Conservation (phyloP, 1,140 invertebrate genomes). For the fruit fly (Drosophila melanogaster) region DNA sequence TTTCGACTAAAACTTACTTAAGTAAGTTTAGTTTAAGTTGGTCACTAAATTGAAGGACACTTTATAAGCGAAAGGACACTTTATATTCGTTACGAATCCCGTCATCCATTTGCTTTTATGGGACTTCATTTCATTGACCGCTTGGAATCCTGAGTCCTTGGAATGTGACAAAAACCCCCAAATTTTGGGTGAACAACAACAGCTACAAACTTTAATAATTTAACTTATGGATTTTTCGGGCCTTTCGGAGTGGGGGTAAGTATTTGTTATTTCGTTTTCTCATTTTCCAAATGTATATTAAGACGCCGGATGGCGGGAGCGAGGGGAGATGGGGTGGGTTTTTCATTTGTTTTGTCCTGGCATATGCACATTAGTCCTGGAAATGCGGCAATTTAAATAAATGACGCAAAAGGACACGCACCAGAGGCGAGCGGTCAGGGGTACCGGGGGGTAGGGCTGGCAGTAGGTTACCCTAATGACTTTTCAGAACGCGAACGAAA, state of each 20-base stretch:
- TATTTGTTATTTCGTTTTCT: constrained; percentile 58
- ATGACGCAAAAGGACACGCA: constrained; percentile 77
- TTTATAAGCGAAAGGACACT: neutral
- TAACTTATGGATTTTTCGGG: constrained; percentile 78
- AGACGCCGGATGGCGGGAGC: constrained; percentile 10
- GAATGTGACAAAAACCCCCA: constrained; percentile 52
- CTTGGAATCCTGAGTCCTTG: constrained; percentile 43
- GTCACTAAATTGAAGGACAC: neutral
- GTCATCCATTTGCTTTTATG: constrained; percentile 15
- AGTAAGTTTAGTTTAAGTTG: neutral
- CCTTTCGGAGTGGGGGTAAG: constrained; percentile 45
- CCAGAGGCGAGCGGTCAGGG: constrained; percentile 21
- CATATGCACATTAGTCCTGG: constrained; percentile 77
- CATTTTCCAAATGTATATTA: constrained; percentile 52
- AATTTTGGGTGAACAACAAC: constrained; percentile 23
- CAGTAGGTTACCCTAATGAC: constrained; percentile 60
- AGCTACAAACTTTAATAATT: constrained; percentile 77
- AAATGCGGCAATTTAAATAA: constrained; percentile 83
- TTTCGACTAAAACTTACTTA: too few relatives aligned
- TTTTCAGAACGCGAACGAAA: constrained; percentile 65
- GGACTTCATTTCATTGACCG: constrained; percentile 45
- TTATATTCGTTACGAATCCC: neutral
- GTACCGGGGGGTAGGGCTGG: neutral
- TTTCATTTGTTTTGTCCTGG: constrained; percentile 56
- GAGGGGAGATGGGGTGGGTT: constrained; percentile 52